These are phyloP conservation scores for Loriculus beryllinus DNA, from an alignment of 2,797 vertebrate genomes.

Conservation along the genomic window DNA sequence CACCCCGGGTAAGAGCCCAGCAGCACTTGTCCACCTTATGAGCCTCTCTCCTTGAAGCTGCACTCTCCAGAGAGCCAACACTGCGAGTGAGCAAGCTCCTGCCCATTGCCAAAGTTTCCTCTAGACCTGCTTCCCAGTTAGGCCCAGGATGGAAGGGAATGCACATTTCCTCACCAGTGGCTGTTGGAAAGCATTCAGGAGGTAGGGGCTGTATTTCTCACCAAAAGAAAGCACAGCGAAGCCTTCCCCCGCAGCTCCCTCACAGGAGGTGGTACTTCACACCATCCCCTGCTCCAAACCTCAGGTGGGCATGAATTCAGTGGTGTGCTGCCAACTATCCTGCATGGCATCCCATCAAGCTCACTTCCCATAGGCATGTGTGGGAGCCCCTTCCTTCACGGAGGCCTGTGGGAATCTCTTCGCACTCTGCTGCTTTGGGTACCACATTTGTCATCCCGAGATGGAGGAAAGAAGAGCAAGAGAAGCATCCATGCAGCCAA, in stretches of 20 bases:
- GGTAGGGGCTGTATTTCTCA: not conserved
- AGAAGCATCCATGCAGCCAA: not conserved
- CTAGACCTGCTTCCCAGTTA: not conserved
- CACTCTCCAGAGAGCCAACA: not conserved
- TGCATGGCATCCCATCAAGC: fast-evolving
- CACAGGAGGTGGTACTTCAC: not conserved
- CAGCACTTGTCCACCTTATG: not conserved
- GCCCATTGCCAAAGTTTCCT: not conserved
- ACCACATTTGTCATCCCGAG: not conserved
- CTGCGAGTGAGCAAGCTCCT: not conserved
- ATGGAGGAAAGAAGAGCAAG: not conserved
- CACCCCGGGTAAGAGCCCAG: not conserved
- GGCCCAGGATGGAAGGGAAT: not conserved
- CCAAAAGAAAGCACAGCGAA: not conserved
- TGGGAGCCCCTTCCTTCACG: not conserved
- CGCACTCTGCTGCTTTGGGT: not conserved
- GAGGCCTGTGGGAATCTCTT: not conserved
- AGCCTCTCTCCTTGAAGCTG: not conserved
- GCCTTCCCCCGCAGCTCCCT: not conserved
- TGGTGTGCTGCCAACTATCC: not conserved
- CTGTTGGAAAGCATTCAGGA: not conserved
- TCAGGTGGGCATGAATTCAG: not conserved
- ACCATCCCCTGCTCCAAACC: fast-evolving
- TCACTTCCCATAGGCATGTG: not conserved
- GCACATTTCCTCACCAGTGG: not conserved